Percentiles rank a stretch among this genome's conserved stretches.
These are phyloP conservation scores for Lycaon pictus DNA, from an alignment of 2,113 vertebrate species.

Conservation along the genomic window DNA sequence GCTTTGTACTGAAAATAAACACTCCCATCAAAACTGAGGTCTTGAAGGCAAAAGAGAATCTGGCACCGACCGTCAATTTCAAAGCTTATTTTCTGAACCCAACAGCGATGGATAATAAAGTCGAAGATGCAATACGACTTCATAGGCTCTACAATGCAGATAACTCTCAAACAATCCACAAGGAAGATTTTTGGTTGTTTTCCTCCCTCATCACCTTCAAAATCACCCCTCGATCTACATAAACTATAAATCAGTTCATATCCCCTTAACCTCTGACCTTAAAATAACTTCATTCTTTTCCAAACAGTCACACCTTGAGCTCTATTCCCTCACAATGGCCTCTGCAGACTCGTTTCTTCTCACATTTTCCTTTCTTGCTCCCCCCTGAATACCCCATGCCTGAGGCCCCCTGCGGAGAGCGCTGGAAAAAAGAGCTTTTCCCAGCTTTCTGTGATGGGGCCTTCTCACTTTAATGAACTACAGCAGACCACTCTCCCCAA, in stretches of 20 bases:
- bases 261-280: neutral
- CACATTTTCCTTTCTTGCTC: neutral
- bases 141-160: constrained; percentile 16
- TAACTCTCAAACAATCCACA: constrained; percentile 18
- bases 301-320: neutral
- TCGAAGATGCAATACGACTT: constrained; percentile 5
- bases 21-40: constrained; percentile 16
- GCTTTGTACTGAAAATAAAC: constrained; percentile 64
- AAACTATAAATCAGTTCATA: constrained; percentile 37
- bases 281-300: neutral
- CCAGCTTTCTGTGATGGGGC: neutral
- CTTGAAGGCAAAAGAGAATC: constrained; percentile 39
- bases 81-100: constrained; percentile 50
- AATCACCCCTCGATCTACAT: neutral
- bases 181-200: neutral
- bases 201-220: neutral
- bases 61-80: constrained; percentile 33
- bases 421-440: neutral
- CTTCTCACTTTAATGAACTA: neutral
- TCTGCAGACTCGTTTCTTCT: constrained; percentile 4
- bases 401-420: neutral
- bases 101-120: neutral
- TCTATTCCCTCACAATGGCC: neutral
- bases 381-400: neutral
- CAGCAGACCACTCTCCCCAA: neutral